phyloP scores from a whole-genome alignment of 2,797 vertebrate species.

The Bryconaethiops microstoma region DNA sequence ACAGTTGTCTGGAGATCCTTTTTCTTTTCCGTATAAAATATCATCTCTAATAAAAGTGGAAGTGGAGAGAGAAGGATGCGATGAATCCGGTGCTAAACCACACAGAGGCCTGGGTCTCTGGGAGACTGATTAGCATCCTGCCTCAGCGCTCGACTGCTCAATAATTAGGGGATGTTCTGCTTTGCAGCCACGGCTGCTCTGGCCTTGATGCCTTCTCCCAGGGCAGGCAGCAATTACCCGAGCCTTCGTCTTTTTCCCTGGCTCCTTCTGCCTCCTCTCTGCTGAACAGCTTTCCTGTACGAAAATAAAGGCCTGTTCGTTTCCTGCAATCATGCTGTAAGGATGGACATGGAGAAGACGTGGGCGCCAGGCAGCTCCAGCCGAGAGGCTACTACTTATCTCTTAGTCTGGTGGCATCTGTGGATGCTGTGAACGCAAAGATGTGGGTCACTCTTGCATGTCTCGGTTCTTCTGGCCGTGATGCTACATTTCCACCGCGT shows the following conservation, averaged over 20 bases:
- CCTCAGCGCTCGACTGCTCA: conserved; percentile 80
- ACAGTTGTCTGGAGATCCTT: conserved; percentile 89
- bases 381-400: conserved; percentile 28
- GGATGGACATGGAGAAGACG: conserved; percentile 51
- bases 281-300: conserved; percentile 77
- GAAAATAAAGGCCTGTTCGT: conserved; percentile 82
- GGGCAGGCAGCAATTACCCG: conserved; percentile 86
- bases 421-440: conserved; percentile 7
- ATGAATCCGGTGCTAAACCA: conserved; percentile 90
- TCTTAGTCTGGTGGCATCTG: conserved; percentile 25
- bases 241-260: conserved; percentile 76
- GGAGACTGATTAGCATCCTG: conserved; percentile 98
- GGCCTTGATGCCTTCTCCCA: conserved; percentile 90
- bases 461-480: background rate
- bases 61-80: conserved; percentile 83
- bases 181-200: conserved; percentile 76
- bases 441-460: conserved; percentile 28
- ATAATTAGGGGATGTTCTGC: conserved; percentile 89
- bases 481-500: background rate
- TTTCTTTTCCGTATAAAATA: conserved; percentile 88
- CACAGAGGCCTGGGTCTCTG: conserved; percentile 88
- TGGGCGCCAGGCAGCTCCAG: conserved; percentile 43
- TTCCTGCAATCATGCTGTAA: conserved; percentile 79
- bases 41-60: conserved; percentile 94
- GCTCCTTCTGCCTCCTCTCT: conserved; percentile 73